Conservation (phyloP, 2,113 vertebrate genomes). For the Halichoerus grypus region DNA sequence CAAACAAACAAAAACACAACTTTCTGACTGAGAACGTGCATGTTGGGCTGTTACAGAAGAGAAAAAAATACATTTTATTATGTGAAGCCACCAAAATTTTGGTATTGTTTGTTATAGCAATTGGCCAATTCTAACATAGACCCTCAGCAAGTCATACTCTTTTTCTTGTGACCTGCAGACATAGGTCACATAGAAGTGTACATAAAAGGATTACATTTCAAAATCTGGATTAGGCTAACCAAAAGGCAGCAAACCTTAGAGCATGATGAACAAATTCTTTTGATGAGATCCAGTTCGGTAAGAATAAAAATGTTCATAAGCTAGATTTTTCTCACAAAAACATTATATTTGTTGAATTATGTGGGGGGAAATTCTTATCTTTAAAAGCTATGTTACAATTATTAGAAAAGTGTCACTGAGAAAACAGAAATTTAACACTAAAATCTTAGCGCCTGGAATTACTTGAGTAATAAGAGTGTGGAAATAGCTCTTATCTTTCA, state of each 20-base stretch:
- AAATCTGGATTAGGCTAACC: neutral
- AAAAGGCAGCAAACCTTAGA: neutral
- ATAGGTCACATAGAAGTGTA: neutral
- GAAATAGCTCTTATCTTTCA: neutral
- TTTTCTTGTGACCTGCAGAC: neutral
- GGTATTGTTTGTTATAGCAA: neutral
- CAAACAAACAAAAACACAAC: neutral
- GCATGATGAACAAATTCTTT: neutral
- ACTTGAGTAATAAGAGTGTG: neutral
- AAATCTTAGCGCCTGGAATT: neutral
- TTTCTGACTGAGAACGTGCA: neutral
- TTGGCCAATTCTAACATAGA: neutral
- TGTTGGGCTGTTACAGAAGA: neutral
- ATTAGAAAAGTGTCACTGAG: neutral
- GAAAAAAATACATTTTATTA: neutral
- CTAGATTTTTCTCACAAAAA: neutral
- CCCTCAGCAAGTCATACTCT: neutral
- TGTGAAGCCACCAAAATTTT: neutral
- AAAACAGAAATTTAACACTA: conserved; percentile 3
- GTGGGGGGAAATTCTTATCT: neutral
- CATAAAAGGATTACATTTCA: neutral
- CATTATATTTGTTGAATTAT: neutral
- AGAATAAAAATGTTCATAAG: neutral
- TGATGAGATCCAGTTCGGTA: neutral
- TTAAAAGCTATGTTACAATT: neutral